Base-by-base conservation (phyloP, 2,797 vertebrate genomes). In the Periparus ater region DNA sequence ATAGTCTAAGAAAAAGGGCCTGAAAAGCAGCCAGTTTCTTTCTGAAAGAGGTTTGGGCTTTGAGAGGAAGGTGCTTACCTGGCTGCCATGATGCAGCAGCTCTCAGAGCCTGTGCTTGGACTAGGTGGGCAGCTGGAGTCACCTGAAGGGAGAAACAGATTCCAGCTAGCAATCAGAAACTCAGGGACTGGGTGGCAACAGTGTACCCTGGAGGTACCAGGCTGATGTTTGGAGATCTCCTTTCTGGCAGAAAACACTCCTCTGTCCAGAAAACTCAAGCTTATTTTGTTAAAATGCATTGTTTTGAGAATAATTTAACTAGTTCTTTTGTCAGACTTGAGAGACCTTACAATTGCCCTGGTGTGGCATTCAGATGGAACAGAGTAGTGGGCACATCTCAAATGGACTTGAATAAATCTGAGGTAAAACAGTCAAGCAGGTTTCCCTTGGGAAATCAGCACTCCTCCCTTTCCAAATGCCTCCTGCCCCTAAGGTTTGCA, bases 91-190 rank as follows among this genome's bases (percentile, higher is more conserved):
- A 21, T 9, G 40, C 3, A 9, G 21, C 50, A 82, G 58, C 26
- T 72, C n/a, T 65, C 32, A n/a, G 34, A 78, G 58, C 21, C 18
- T 0, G 0, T 68, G 30, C 13, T 85, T 60, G 17, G 27, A 53
- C 38, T 34, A 60, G 12, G 17, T 20, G 4, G 30, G 65, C 47
- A 80, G 36, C 48, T 58, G 73, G 45, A 77, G 32, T 17, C n/a
- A 63, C 13, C 17, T 44, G 65, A 67, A 70, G 25, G 30, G n/a
- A 77, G 36, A 73, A 70, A 47, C 4, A 32, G 30, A 51, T 54
- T 79, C 51, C 36, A 79, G 63, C 8, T 38, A 66, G 76, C 0
- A 2, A 22, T 30, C 20, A 48, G 25, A 58, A 85, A 18, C 32
- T 75, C 29, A 20, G 9, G 26, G 34, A 14, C 29, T 86, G 42